Evolutionary conservation across 1,140 invertebrate genomes (phyloP), one percentile per base, ranked within the genome.

Genomic region (Hyles vespertilio): DNA sequence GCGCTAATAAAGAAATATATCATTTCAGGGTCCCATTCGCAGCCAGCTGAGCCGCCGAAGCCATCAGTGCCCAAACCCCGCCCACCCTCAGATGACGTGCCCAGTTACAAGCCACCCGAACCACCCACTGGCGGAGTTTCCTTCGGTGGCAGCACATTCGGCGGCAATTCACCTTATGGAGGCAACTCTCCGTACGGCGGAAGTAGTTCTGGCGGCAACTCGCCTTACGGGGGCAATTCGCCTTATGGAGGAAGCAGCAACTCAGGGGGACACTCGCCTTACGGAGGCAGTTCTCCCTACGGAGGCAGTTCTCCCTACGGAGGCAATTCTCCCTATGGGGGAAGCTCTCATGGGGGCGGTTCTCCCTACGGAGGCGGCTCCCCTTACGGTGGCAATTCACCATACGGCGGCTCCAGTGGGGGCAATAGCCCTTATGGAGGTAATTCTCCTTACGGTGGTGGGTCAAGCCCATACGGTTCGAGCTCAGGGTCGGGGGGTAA

Each of bases 51-150:
- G 36, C 36, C 66, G 6, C 81, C 84, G 0, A 87, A 80, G 64
- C 84, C 84, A 11, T 61, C 65, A 36, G 51, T 64, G 6, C 63
- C 58, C 12, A 61, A 61, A 46, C 79, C 79, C 7, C 74, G 77
- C 49, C 51, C 74, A 8, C 75, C 81, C 10, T 62, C 73, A 7
- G 63, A 67, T 47, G 83, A 89, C 2, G 58, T 74, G 1, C 86
- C 89, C 7, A 81, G 73, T 59, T 89, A 90, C 58, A 79, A 84
- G 22, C 79, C 88, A 7, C 88, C 89, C 0, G 74, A 77, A 3
- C 83, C 87, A 0, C 87, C 87, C 1, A 59, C 72, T 4, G 60
- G 66, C 4, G 58, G 67, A 43, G 58, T 49, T 2, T 58, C 59
- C 45, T 51, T 43, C 11, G 58, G 65, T 3, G 65, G 65, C 34